A percentile compares a stretch with the other conserved stretches of the same genome.
Evolutionary conservation across 2,113 vertebrate species (phyloP).

Genomic region (Corvus hawaiiensis): DNA sequence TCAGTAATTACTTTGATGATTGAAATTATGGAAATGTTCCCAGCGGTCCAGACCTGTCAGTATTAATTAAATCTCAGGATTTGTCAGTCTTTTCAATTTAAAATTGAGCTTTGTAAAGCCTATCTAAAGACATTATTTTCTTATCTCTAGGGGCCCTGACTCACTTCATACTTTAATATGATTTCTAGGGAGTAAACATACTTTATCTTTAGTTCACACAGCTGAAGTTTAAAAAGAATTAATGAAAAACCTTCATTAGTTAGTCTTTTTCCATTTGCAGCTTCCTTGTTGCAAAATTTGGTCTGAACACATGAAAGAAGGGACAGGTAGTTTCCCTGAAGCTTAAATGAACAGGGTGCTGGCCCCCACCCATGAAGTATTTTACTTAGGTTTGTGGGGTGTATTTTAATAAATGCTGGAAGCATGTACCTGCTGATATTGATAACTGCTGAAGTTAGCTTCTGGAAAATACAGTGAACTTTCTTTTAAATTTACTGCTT

Average conservation of each 20-base stretch:
- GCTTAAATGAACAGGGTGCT: neutral
- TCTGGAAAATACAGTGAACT: neutral
- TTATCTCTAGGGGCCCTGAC: neutral
- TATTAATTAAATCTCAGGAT: slow-evolving; percentile 27
- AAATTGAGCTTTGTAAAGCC: neutral
- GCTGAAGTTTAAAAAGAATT: neutral
- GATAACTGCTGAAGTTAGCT: neutral
- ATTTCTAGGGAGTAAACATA: neutral
- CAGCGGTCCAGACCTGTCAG: neutral
- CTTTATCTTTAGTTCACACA: neutral
- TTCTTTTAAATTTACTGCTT: neutral
- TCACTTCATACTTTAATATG: neutral
- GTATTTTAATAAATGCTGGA: neutral
- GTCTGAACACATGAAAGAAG: neutral
- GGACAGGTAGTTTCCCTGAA: neutral
- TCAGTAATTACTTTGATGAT: neutral
- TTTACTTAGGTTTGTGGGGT: neutral
- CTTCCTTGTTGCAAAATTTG: neutral
- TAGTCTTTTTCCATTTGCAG: neutral
- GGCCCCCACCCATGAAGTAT: neutral
- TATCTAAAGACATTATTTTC: neutral
- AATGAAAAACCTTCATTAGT: neutral
- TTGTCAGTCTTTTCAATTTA: neutral
- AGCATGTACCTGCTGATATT: neutral
- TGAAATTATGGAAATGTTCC: slow-evolving; percentile 1